Evolutionary conservation across 1,140 invertebrate species (phyloP), one percentile per base, ranked within the genome.

Genomic region (Cydia splendana): DNA sequence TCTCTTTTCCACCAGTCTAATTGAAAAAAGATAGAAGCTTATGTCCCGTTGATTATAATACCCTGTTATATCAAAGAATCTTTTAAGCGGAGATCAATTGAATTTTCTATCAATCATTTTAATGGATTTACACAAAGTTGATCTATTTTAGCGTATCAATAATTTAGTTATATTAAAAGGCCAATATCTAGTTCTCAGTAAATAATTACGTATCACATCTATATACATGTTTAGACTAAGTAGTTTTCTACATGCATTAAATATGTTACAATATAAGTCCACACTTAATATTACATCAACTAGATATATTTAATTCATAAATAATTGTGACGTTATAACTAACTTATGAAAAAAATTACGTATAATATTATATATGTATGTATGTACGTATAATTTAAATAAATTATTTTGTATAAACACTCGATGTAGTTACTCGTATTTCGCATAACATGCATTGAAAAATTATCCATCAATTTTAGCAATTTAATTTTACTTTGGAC

Each of bases 61-160:
- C 15, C 51, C 51, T n/a, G 51, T 53, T 53, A 53, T 53, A 53
- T 53, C 7, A 53, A 6, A 15, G 13, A 53, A n/a, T 53, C 13
- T 15, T 69, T 69, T 9, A 69, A 69, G 12, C 13, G 65, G 65
- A 69, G 65, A 69, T 69, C 30, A 69, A 69, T 34, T 34, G 30
- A 69, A 30, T 69, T 69, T 69, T 69, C 28, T 69, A 13, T 65
- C 57, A 65, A 69, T 30, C 30, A 15, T 69, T 69, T 69, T 10
- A 34, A 65, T 30, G 28, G 24, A 69, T 30, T n/a, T 69, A 69
- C 57, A 53, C 4, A 53, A 53, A 18, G 51, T 51, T 51, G 12
- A 51, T 18, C 6, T 53, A 53, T 2, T 53, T 53, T 18, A 2
- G 0, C 51, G 48, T 51, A 53, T 53, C 51, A 53, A 53, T 53